Conservation (phyloP, 2,888 invertebrate species). For the Ochropleura leucogaster region DNA sequence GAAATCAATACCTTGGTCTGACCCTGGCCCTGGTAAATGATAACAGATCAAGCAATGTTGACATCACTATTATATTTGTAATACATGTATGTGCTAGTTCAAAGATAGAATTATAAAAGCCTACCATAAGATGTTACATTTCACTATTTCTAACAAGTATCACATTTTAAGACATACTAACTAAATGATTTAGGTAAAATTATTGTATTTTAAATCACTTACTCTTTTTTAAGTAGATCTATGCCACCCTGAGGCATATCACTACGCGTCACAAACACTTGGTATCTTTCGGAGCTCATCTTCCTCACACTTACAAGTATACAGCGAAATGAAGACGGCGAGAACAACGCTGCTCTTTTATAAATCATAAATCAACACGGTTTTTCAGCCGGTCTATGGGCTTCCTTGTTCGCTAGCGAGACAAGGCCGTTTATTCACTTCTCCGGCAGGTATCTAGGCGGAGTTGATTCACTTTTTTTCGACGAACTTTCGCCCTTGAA, state of each 20-base stretch:
- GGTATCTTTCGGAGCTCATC: constrained; percentile 84
- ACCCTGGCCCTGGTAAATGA: not conserved
- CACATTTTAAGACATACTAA: not conserved
- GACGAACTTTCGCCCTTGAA: constrained; percentile 79
- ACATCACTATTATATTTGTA: not conserved
- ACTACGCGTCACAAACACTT: constrained; percentile 92
- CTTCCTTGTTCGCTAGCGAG: constrained; percentile 51
- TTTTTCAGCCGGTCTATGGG: constrained; percentile 66
- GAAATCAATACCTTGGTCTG: too few relatives aligned
- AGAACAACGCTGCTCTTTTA: constrained; percentile 69
- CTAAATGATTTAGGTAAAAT: not conserved
- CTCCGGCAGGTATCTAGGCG: constrained; percentile 85
- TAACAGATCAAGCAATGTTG: not conserved
- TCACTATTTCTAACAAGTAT: not conserved
- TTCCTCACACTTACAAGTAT: constrained; percentile 71
- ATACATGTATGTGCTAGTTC: not conserved
- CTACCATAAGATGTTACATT: not conserved
- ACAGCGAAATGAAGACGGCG: constrained; percentile 69
- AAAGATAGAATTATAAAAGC: not conserved
- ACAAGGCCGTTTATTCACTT: constrained; percentile 75
- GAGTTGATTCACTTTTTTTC: constrained; percentile 69
- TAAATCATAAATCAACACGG: constrained; percentile 78
- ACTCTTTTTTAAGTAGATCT: constrained; percentile 91
- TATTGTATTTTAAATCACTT: constrained; percentile 74
- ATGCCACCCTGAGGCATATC: constrained; percentile 92